phyloP scores from a whole-genome alignment of 2,888 invertebrate genomes.

The Parochlus steinenii region DNA sequence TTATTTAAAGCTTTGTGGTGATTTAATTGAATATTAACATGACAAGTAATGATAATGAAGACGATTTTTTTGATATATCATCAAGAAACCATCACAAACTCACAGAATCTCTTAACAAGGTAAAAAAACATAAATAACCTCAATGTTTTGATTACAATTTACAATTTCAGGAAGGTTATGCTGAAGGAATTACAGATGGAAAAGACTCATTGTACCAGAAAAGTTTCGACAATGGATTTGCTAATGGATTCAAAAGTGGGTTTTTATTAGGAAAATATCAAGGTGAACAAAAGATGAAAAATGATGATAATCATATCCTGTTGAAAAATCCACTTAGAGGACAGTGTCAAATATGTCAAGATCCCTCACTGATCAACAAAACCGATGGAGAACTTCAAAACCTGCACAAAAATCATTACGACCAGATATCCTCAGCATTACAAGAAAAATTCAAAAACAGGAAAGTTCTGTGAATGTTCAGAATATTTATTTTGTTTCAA shows the following conservation, averaged over 20 bases:
- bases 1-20: neutral
- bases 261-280: conserved; percentile 37
- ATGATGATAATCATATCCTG: conserved; percentile 1
- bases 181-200: conserved; percentile 51
- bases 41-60: neutral
- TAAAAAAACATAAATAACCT: conserved; percentile 1
- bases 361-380: conserved; percentile 15
- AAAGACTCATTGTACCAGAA: conserved; percentile 44
- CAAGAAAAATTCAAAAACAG: conserved; percentile 11
- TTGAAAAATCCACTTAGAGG: conserved; percentile 13
- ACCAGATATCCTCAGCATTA: neutral
- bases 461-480: conserved; percentile 16
- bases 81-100: conserved; percentile 3
- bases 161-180: conserved; percentile 39
- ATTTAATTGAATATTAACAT: neutral
- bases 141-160: conserved; percentile 1
- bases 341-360: conserved; percentile 18
- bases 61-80: conserved; percentile 3
- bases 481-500: conserved; percentile 9
- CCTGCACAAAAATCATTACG: conserved; percentile 20
- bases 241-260: conserved; percentile 44
- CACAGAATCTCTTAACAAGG: neutral
- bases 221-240: conserved; percentile 52
- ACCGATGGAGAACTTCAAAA: conserved; percentile 19
- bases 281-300: conserved; percentile 18